Base-by-base conservation (phyloP, 1,140 invertebrate genomes). In the Charaxes varanes region DNA sequence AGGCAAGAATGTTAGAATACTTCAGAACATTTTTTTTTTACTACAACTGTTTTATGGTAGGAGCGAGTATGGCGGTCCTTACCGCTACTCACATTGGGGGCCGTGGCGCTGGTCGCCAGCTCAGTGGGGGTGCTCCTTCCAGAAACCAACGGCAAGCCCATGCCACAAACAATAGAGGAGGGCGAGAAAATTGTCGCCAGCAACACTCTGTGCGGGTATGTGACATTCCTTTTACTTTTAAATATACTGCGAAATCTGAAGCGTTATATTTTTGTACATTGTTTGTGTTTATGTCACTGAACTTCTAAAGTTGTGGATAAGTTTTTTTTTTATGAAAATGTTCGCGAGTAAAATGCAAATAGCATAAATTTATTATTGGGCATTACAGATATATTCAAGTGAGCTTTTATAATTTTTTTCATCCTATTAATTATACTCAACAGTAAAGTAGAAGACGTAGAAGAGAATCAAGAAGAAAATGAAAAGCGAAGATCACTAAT, bases 141-240 rank as follows among this genome's bases (percentile, higher is more conserved):
- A 0, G 73, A 78, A 53, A 78, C 70, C 8, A 64, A 53, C 18
- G 70, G 68, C 16, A 34, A 53, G 2, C 57, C 45, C 6, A 71
- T 78, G 70, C 73, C 73, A 40, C 73, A 74, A 46, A 69, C 66
- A 31, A 64, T 78, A 13, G 64, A 58, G 5, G 70, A 78, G 27
- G 73, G 68, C 1, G 73, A 78, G 45, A 41, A 53, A 10, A 55
- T 68, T 3, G 60, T 70, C n/a, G 38, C 51, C 16, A 54, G 56
- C n/a, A 47, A 70, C 35, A 48, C 69, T 0, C 24, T 76, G 7
- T 80, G 76, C 61, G 70, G 76, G 72, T 79, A 45, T 43, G 34
- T 22, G 14, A 7, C 19, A 11, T 18, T 22, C 17, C 10, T 30
- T 14, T 13, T 12, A 6, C 22, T 35, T 6, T 4, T 13, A 35